Evolutionary conservation across 2,113 vertebrate genomes (phyloP), one percentile per base, ranked within the genome.

Genomic region (Scophthalmus maximus): DNA sequence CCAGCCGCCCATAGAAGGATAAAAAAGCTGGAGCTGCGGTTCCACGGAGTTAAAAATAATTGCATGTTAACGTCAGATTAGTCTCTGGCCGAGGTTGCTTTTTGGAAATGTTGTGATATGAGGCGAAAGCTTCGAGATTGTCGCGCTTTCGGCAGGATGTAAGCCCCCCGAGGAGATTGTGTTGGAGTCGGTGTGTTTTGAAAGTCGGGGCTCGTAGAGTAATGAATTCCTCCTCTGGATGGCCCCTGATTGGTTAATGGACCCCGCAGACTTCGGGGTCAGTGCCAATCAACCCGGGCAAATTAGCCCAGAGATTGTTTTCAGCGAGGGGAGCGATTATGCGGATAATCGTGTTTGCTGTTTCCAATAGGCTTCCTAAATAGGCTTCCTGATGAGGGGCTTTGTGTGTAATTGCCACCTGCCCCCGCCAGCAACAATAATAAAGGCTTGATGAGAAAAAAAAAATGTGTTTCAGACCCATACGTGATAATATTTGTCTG

Each of bases 361-460:
- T 51, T 26, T 53, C 76, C 57, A 44, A n/a, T n/a, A n/a, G n/a
- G n/a, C n/a, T n/a, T n/a, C n/a, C n/a, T n/a, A n/a, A 72, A 77
- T 62, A 58, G 58, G 62, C 20, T 66, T 58, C 57, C 49, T 81
- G 67, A 84, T 30, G 52, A 80, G 30, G 11, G 38, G 40, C 63
- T 82, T 64, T 61, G 69, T 75, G 66, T 69, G 32, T 76, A 72
- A 85, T 68, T 58, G 22, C 55, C 2, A 23, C 42, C 50, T 57
- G 25, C 53, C 58, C 26, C 47, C 10, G 27, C 62, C 69, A n/a
- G n/a, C n/a, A 80, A 78, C 52, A 57, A 66, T 30, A 80, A 73
- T 56, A 72, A 79, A 66, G 55, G 25, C 36, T 68, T 68, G 52
- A 77, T 83, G n/a, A n/a, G n/a, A n/a, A n/a, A n/a, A n/a, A n/a